These are phyloP conservation scores for Pachyramphus minor DNA, from an alignment of 2,113 vertebrate species.

Conservation along the genomic window DNA sequence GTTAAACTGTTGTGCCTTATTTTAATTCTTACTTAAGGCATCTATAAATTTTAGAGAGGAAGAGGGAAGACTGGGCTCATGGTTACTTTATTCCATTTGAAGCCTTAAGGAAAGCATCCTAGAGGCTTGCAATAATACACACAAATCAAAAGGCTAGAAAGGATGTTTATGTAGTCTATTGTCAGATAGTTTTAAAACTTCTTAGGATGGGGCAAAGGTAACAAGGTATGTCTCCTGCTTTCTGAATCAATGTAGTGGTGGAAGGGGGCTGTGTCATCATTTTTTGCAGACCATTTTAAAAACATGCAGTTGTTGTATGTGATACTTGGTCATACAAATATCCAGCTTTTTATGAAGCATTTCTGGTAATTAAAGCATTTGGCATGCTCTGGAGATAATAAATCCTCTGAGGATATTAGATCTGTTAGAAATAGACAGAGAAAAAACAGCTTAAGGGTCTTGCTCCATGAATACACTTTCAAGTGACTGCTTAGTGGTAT, in stretches of 20 bases:
- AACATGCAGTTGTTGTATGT: not conserved
- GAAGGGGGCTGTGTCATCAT: not conserved
- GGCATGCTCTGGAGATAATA: not conserved
- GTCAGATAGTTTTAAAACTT: not conserved
- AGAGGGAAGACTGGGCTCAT: not conserved
- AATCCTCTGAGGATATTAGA: not conserved
- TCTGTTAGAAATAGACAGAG: not conserved
- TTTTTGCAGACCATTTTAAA: not conserved
- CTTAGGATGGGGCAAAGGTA: not conserved
- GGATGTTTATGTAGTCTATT: not conserved
- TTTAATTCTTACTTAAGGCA: not conserved
- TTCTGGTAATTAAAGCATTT: not conserved
- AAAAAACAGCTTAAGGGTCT: not conserved
- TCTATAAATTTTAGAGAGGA: not conserved
- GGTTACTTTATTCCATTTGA: not conserved
- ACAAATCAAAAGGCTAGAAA: not conserved
- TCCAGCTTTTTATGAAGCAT: not conserved
- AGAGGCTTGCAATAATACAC: not conserved
- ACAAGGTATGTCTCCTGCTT: not conserved
- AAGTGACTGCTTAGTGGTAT: not conserved
- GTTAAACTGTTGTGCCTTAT: not conserved
- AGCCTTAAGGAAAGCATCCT: not conserved
- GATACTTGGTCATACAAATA: not conserved
- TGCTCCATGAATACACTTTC: not conserved
- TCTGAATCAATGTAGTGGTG: not conserved